phyloP scores from a whole-genome alignment of 2,797 vertebrate species.

The Diglossa cyanea region DNA sequence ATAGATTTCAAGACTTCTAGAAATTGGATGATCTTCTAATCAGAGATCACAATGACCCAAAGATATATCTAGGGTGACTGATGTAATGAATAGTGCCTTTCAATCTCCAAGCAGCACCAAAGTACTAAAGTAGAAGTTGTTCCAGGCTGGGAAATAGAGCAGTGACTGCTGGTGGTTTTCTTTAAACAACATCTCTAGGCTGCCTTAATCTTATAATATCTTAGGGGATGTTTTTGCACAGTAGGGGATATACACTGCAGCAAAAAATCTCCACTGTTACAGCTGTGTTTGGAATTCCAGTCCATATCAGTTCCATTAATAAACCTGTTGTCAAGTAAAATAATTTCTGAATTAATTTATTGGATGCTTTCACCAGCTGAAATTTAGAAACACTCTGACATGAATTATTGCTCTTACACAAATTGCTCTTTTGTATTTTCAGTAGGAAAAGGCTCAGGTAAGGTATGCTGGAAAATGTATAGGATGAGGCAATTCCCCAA shows the following conservation, averaged over 20 bases:
- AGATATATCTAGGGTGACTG: background rate
- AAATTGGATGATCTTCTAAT: background rate
- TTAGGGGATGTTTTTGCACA: background rate
- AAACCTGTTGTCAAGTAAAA: background rate
- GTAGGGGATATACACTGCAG: background rate
- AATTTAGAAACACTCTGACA: background rate
- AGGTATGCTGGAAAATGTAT: background rate
- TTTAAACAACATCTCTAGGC: background rate
- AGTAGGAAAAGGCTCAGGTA: background rate
- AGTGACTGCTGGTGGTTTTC: background rate
- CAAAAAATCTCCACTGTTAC: background rate
- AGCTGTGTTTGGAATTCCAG: background rate
- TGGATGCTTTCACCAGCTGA: background rate
- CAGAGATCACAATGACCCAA: background rate
- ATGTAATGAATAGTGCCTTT: background rate
- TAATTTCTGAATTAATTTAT: background rate
- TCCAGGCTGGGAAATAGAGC: background rate
- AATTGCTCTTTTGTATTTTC: background rate
- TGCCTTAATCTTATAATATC: background rate
- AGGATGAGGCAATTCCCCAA: background rate
- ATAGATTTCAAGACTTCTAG: background rate
- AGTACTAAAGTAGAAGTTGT: background rate
- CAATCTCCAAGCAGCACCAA: background rate
- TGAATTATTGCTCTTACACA: background rate
- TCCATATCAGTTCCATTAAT: background rate